phyloP scores from a whole-genome alignment of 2,113 vertebrate species.

The Propithecus coquereli region DNA sequence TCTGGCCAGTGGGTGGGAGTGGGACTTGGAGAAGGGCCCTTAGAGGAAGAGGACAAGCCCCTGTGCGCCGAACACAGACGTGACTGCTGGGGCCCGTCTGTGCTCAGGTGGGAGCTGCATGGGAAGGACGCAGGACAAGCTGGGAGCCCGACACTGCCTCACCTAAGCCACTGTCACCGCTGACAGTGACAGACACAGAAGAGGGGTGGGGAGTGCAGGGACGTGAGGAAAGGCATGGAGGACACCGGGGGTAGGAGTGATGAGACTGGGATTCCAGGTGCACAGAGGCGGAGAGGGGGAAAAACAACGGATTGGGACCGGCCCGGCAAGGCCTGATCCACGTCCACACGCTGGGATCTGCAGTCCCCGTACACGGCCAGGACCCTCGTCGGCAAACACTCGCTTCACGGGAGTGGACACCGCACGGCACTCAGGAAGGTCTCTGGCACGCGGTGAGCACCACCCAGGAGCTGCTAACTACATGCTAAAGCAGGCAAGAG shows the following conservation, averaged over 20 bases:
- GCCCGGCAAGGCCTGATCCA: too few relatives aligned
- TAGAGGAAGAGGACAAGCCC: too few relatives aligned
- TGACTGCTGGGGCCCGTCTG: background rate
- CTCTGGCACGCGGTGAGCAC: background rate
- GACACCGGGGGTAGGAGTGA: background rate
- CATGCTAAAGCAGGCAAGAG: accelerated
- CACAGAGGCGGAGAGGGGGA: background rate
- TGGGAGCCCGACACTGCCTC: background rate
- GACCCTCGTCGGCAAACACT: background rate
- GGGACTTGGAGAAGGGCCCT: background rate
- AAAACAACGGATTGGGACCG: background rate
- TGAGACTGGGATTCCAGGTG: background rate
- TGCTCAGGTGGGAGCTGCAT: background rate
- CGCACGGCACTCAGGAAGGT: background rate
- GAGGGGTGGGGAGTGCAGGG: background rate
- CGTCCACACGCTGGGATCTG: too few relatives aligned
- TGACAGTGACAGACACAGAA: background rate
- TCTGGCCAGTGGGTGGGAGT: background rate
- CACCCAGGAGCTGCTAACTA: background rate
- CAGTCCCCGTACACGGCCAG: too few relatives aligned
- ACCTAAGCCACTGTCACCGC: background rate
- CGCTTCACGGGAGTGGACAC: too few relatives aligned
- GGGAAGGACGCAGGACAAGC: background rate
- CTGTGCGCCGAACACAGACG: background rate
- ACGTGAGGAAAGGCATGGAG: background rate